Conservation (phyloP, 2,888 invertebrate genomes). For the Leucophora obtusa region DNA sequence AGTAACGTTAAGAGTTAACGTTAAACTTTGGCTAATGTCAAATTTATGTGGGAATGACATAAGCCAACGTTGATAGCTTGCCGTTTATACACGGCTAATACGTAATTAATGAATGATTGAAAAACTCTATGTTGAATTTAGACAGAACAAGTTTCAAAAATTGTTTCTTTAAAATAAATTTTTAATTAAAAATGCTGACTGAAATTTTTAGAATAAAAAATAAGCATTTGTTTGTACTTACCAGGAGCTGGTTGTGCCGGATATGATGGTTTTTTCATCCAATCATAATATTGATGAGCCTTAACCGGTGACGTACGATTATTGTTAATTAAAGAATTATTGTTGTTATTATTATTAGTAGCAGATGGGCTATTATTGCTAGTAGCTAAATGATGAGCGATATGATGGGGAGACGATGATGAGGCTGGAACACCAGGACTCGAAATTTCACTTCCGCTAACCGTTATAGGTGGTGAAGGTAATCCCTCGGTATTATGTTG, state of each 20-base stretch:
- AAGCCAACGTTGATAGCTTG: too few species aligned
- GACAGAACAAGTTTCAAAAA: too few species aligned
- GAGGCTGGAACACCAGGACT: constrained; percentile 80
- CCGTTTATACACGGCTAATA: too few species aligned
- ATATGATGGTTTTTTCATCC: constrained; percentile 95
- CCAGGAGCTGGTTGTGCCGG: constrained; percentile 92
- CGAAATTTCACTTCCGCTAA: constrained; percentile 81
- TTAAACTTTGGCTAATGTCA: too few species aligned
- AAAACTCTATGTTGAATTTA: too few species aligned
- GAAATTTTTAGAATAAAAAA: too few species aligned
- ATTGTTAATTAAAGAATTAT: constrained; percentile 68
- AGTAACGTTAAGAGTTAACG: too few species aligned
- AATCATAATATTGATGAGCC: constrained; percentile 84
- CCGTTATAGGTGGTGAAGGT: constrained; percentile 82
- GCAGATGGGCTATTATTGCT: constrained; percentile 63
- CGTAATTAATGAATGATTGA: too few species aligned
- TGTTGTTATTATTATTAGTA: constrained; percentile 67
- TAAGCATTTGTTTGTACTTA: constrained; percentile 73
- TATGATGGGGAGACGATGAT: constrained; percentile 75
- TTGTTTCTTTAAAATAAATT: too few species aligned
- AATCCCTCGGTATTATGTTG: constrained; percentile 75
- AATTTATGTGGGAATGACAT: too few species aligned
- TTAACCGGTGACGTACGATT: constrained; percentile 84
- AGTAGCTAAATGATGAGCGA: constrained; percentile 74
- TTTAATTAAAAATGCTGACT: too few species aligned